Evolutionary conservation across 1,140 invertebrate species (phyloP).

Genomic region (Wiebesia pumilae): DNA sequence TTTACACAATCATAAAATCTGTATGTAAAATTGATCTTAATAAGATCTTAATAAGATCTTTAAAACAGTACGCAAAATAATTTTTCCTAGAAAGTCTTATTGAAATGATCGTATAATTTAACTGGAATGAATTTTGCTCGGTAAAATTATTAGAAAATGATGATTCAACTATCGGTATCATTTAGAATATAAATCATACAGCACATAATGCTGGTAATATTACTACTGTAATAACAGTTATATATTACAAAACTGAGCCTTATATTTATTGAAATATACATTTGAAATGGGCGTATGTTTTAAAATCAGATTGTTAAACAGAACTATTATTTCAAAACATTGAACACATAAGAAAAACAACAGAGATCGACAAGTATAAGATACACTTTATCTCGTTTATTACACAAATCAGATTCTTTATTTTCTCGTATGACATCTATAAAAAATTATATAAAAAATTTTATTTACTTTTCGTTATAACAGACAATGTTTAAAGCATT

Average conservation of each 20-base stretch:
- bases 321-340: not conserved
- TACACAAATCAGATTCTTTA: not conserved
- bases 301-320: not conserved
- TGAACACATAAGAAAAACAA: not conserved
- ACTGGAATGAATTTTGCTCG: too few relatives aligned
- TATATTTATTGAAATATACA: not conserved
- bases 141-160: too few relatives aligned
- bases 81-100: too few relatives aligned
- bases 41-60: too few relatives aligned
- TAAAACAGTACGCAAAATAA: too few relatives aligned
- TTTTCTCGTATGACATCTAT: not conserved
- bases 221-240: not conserved
- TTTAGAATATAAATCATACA: not conserved
- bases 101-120: too few relatives aligned
- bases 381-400: not conserved
- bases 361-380: not conserved
- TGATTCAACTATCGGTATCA: too few relatives aligned
- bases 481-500: too few relatives aligned
- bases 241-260: not conserved
- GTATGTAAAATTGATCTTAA: too few relatives aligned
- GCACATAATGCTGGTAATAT: not conserved
- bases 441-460: not conserved
- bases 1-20: too few relatives aligned
- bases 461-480: not conserved
- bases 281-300: not conserved